Evolutionary conservation across 2,888 invertebrate genomes (phyloP).

Genomic region (Stenolophus ochropezus): DNA sequence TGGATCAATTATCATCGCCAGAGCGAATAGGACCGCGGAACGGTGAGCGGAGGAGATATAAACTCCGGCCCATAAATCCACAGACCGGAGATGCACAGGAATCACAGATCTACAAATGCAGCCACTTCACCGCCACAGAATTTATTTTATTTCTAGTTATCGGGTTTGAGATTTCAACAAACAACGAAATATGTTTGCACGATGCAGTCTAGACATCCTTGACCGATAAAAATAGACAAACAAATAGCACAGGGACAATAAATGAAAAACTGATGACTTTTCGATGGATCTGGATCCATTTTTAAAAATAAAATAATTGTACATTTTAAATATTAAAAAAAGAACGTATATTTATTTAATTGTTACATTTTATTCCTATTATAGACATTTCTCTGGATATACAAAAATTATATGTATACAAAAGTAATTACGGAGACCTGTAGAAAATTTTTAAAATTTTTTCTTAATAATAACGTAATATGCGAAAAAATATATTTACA

Average conservation of each 20-base stretch:
- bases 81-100: slow-evolving; percentile 12
- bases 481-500: too few species aligned
- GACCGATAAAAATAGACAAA: background rate
- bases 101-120: slow-evolving; percentile 18
- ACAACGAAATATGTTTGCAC: background rate
- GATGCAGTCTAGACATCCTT: background rate
- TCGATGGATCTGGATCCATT: background rate
- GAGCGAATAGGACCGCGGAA: background rate
- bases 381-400: too few species aligned
- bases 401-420: too few species aligned
- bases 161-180: background rate
- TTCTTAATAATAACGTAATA: too few species aligned
- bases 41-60: slow-evolving; percentile 20
- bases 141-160: slow-evolving; percentile 23
- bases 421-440: too few species aligned
- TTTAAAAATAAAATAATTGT: background rate
- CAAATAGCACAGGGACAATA: background rate
- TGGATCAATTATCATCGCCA: slow-evolving; percentile 34
- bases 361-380: too few species aligned
- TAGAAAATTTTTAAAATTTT: too few species aligned
- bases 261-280: background rate
- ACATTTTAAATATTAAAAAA: background rate
- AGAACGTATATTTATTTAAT: too few species aligned
- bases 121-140: background rate
- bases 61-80: slow-evolving; percentile 31